Base-by-base conservation (phyloP, 2,888 invertebrate genomes). In the Dryobota labecula region DNA sequence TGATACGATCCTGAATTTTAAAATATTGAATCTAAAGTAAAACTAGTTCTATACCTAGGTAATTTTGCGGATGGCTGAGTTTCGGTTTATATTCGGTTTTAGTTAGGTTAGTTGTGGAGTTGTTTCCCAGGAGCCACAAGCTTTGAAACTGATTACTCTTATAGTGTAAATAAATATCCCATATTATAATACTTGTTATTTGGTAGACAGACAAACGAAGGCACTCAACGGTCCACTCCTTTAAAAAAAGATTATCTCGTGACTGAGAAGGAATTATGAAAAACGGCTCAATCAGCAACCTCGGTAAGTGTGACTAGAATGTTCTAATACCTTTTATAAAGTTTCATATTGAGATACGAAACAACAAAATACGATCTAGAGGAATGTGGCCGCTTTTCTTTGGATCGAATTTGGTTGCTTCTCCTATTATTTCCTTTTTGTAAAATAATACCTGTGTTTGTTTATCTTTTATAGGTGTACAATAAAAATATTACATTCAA, bases 1-100 rank as follows among this genome's bases (percentile, higher is more conserved):
- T 30, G 41, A 27, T 49, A 61, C 20, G 51, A 65, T 49, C 13
- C 27, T 5, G 27, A 49, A 13, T 70, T 66, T 41, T n/a, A 4
- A 33, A 58, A 33, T 30, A 77, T 63, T 57, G 33, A 70, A 70
- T 62, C 6, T 38, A 9, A 47, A 30, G 49, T 62, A 9, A 63
- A 74, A 54, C n/a, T 58, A 45, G 45, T 2, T 57, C 15, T 27
- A 53, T 24, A 18, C 3, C 11, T n/a, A 8, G 33, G 9, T 70
- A 70, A 78, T 51, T 57, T 57, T 27, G n/a, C 15, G 9, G 24
- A 9, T 36, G 24, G 8, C 1, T 57, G 27, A 61, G 43, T n/a
- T 60, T 41, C 20, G 36, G 36, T 76, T 47, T 41, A 36, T 13
- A 41, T 60, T 24, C 54, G 20, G 7, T 36, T 41, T 60, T 27